Base-by-base conservation (phyloP, 2,113 vertebrate species). In the Recurvirostra avosetta region DNA sequence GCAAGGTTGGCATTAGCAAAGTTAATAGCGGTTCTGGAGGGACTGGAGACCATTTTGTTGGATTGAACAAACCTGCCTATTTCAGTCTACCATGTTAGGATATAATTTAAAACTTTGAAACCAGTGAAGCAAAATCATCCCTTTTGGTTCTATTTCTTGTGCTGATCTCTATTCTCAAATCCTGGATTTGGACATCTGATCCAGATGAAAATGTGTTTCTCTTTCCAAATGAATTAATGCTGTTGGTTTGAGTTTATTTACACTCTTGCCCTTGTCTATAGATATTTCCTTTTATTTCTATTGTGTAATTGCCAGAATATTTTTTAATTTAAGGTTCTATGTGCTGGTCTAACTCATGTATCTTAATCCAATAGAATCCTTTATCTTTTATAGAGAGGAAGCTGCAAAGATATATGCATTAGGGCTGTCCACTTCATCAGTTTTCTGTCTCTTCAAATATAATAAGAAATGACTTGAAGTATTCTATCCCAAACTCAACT, bases 81-180 rank as follows among this genome's bases (percentile, higher is more conserved):
- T 95, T 88, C 78, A 76, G 41, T 40, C 71, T 76, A 15, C 26
- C 11, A 17, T 72, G 15, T 56, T 77, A 86, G 59, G 62, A 11
- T 88, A 38, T 76, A 83, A 94, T 86, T 93, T 76, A 45, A 76
- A 88, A 65, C 75, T 83, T 61, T 23, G 55, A 94, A 95, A 89
- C 47, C 55, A 73, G 67, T 80, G 88, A 66, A 62, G 65, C n/a
- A 81, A 81, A 96, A 74, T 74, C 36, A 86, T 47, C 83, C 47
- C 36, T 84, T 92, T 89, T 88, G 45, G 7, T 79, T 94, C 49
- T 65, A 1, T 86, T 77, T 70, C 63, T 78, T 88, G 40, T 67
- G 47, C 55, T 30, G 76, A 15, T 78, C 40, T 83, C 53, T 86
- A 0, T n/a, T 59, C 71, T 83, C 55, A 68, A 40, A 67, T 15